These are phyloP conservation scores for Pseudomyrmex cubaensis DNA, from an alignment of 1,140 invertebrate genomes.

Conservation along the genomic window DNA sequence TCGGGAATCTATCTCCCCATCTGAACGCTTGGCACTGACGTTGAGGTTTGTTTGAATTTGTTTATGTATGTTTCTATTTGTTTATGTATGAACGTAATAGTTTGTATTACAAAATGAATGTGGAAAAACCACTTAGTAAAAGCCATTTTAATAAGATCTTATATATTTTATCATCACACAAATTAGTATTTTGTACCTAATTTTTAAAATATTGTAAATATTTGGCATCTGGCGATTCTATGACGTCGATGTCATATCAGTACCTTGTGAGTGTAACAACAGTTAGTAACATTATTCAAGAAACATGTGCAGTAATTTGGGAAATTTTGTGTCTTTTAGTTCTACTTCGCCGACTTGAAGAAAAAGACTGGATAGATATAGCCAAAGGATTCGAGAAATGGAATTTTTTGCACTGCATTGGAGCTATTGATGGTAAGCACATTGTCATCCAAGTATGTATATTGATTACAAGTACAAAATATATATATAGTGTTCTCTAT, in stretches of 20 bases:
- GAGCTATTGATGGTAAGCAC: background rate
- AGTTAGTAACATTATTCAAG: background rate
- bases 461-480: background rate
- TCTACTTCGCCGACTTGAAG: background rate
- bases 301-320: slow-evolving; percentile 13
- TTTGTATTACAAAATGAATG: background rate
- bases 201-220: slow-evolving; percentile 4
- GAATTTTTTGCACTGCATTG: slow-evolving; percentile 30
- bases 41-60: slow-evolving; percentile 6
- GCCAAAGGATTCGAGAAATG: background rate
- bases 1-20: slow-evolving; percentile 7
- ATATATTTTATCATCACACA: background rate
- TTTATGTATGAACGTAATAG: slow-evolving; percentile 9
- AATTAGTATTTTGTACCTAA: background rate
- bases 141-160: no score
- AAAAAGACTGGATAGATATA: background rate
- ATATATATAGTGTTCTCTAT: background rate
- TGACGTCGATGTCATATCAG: slow-evolving; percentile 11
- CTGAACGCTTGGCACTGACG: slow-evolving; percentile 11
- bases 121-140: background rate
- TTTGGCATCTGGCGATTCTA: slow-evolving; percentile 2
- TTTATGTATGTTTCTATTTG: no score
- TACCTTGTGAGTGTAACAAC: slow-evolving; percentile 19
- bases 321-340: background rate
- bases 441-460: slow-evolving; percentile 1